These are phyloP conservation scores for Erpobdella octoculata DNA, from an alignment of 2,888 invertebrate species.

Conservation along the genomic window DNA sequence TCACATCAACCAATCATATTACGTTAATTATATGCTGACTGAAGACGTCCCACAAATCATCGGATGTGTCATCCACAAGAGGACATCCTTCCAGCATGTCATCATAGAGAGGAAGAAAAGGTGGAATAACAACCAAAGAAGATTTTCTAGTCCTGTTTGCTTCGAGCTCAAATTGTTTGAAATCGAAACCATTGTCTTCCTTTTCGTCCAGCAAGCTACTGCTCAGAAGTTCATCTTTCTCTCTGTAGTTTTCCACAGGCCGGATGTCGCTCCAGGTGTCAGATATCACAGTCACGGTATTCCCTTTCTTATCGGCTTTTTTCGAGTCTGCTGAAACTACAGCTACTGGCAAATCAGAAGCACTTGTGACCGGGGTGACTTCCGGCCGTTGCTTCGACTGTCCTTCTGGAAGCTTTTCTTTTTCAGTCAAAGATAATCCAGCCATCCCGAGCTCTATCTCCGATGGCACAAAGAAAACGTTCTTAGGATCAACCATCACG, in stretches of 20 bases:
- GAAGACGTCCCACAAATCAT: neutral
- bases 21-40: neutral
- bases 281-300: neutral
- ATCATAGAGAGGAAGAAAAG: neutral
- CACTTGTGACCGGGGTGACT: neutral
- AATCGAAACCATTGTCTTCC: neutral
- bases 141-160: neutral
- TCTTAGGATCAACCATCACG: neutral
- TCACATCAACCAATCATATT: too few species aligned
- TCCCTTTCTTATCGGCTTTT: neutral
- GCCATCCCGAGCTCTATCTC: conserved; percentile 12
- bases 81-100: neutral
- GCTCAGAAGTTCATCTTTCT: conserved; percentile 6
- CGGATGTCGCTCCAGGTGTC: neutral
- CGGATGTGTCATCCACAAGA: neutral
- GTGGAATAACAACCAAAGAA: too few species aligned
- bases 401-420: neutral
- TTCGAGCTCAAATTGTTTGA: neutral
- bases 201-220: neutral
- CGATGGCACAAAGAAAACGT: conserved; percentile 11
- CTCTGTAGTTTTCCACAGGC: neutral
- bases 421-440: neutral
- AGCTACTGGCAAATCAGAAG: neutral
- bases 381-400: neutral
- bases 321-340: neutral